A percentile compares a stretch with the other conserved stretches of the same genome.
Evolutionary conservation across 2,888 invertebrate genomes (phyloP).

Genomic region (Drosophila imparisetae): DNA sequence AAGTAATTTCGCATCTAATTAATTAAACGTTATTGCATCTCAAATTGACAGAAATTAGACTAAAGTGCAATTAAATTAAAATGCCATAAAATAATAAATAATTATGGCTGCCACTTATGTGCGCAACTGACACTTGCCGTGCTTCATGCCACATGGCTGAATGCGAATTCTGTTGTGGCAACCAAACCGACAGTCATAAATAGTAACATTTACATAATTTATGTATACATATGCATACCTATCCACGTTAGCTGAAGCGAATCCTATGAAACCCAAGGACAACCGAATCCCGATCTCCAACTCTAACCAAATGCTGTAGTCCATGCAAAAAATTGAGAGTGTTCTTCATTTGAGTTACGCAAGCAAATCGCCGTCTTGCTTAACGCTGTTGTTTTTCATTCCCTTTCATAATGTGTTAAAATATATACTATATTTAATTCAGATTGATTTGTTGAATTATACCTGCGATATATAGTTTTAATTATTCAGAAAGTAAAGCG

Average conservation of each 20-base stretch:
- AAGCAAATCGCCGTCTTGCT: background rate
- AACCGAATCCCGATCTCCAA: conserved; percentile 6
- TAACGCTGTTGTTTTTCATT: background rate
- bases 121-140: conserved; percentile 26
- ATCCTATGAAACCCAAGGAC: background rate
- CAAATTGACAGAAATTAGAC: conserved; percentile 23
- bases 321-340: background rate
- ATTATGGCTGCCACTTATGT: conserved; percentile 14
- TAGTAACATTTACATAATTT: conserved; percentile 46
- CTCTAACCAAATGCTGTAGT: background rate
- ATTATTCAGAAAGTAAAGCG: background rate
- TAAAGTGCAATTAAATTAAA: conserved; percentile 47
- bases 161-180: background rate
- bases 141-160: conserved; percentile 8
- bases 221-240: conserved; percentile 6
- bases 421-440: background rate
- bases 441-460: background rate
- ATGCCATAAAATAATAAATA: conserved; percentile 28
- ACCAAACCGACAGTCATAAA: conserved; percentile 5
- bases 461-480: background rate
- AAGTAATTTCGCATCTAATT: background rate
- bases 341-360: background rate
- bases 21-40: background rate
- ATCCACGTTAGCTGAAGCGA: background rate
- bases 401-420: background rate